A percentile compares a stretch with the other conserved stretches of the same genome.
These are phyloP conservation scores for Hermetia illucens DNA, from an alignment of 1,140 invertebrate genomes.

Conservation along the genomic window DNA sequence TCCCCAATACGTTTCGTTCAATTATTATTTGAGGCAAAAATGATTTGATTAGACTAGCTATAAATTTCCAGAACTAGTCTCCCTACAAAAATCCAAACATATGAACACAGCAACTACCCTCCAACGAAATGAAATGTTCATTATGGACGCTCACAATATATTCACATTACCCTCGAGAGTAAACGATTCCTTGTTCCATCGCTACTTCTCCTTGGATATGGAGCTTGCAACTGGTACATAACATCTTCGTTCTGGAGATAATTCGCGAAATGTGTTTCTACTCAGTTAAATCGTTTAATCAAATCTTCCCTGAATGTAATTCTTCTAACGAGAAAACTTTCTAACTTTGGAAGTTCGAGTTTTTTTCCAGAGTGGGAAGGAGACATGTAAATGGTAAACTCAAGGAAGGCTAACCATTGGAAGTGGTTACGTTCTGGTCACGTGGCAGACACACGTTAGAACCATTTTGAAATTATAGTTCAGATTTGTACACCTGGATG, in stretches of 20 bases:
- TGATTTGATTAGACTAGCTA: neutral
- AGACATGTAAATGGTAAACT: no score
- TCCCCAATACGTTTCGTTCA: no score
- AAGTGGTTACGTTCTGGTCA: neutral
- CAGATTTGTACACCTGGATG: no score
- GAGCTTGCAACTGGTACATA: neutral
- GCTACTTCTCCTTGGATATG: neutral
- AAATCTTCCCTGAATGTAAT: neutral
- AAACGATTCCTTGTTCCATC: no score
- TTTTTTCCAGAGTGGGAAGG: no score
- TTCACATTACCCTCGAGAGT: no score
- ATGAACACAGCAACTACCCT: neutral
- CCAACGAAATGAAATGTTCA: slow-evolving; percentile 4
- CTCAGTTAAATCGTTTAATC: slow-evolving; percentile 2
- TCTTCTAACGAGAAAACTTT: no score
- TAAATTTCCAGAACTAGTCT: neutral
- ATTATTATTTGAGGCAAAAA: no score
- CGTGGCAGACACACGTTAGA: neutral
- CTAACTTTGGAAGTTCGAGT: no score
- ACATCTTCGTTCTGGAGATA: neutral
- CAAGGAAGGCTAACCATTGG: no score
- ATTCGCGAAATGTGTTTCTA: slow-evolving; percentile 3
- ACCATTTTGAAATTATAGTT: no score
- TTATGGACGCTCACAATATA: neutral
- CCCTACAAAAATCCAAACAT: neutral